Evolutionary conservation across 2,797 vertebrate genomes (phyloP).

Genomic region (Sandelia bainsii): DNA sequence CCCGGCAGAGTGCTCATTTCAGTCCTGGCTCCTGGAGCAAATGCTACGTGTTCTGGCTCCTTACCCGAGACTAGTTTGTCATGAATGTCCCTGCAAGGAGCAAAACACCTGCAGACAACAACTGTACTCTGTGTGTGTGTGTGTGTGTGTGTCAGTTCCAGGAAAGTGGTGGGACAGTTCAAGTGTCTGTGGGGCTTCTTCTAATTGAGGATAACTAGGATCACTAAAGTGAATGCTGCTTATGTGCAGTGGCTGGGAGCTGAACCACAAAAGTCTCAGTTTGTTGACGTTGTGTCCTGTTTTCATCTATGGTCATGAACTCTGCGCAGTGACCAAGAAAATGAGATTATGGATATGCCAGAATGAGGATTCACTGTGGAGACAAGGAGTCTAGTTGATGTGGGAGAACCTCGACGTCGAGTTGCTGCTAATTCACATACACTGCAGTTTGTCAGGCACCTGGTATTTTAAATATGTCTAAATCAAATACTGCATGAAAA

Average conservation of each 20-base stretch:
- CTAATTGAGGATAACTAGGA: neutral
- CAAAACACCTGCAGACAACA: neutral
- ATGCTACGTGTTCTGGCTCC: neutral
- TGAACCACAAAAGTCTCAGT: slow-evolving; percentile 1
- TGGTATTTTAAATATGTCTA: neutral
- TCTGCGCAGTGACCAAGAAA: slow-evolving; percentile 15
- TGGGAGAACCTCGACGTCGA: neutral
- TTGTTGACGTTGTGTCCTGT: neutral
- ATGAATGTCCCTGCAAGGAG: neutral
- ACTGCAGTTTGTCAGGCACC: slow-evolving; percentile 3
- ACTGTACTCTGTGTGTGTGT: neutral
- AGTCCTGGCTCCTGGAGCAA: neutral
- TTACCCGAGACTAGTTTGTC: neutral
- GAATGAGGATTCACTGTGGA: slow-evolving; percentile 11
- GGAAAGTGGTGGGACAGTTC: neutral
- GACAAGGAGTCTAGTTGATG: slow-evolving; percentile 17
- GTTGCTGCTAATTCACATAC: neutral
- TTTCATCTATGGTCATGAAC: neutral
- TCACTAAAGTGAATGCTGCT: neutral
- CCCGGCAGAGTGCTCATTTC: neutral
- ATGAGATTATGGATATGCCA: slow-evolving; percentile 15
- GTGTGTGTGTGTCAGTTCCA: neutral
- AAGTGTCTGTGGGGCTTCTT: neutral
- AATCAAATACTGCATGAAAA: neutral
- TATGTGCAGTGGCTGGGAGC: neutral